These are phyloP conservation scores for Rhamnusium bicolor DNA, from an alignment of 2,888 invertebrate genomes.

Conservation along the genomic window DNA sequence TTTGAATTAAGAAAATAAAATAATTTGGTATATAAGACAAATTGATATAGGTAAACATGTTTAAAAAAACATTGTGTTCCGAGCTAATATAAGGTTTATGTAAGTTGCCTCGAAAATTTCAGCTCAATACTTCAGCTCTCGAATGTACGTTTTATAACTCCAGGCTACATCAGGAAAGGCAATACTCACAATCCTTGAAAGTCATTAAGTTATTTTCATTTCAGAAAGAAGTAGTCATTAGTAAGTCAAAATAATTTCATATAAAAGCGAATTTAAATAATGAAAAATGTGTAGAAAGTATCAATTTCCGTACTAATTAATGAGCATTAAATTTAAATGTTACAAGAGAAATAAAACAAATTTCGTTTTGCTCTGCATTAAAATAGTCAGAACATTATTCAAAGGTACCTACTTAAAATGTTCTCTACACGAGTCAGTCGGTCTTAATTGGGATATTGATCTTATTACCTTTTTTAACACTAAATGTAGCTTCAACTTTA, in stretches of 20 bases:
- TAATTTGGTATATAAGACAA: no score
- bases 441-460: no score
- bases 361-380: not conserved
- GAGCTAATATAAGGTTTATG: not conserved
- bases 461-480: no score
- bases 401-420: no score
- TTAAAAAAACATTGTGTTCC: no score
- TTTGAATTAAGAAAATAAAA: no score
- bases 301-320: not conserved
- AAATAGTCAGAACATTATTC: not conserved
- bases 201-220: conserved; percentile 16
- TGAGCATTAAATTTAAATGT: not conserved
- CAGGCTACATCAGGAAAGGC: not conserved
- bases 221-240: conserved; percentile 18
- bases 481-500: no score
- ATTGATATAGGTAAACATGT: no score
- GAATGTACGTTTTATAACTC: not conserved
- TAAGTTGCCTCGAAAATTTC: not conserved
- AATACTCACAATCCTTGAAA: not conserved
- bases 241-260: conserved; percentile 12
- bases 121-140: not conserved
- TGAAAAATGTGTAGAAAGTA: not conserved
- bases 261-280: not conserved
- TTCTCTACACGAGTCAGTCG: no score
- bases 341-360: not conserved